Base-by-base conservation (phyloP, 2,113 vertebrate species). In the Rhinoptilus africanus region DNA sequence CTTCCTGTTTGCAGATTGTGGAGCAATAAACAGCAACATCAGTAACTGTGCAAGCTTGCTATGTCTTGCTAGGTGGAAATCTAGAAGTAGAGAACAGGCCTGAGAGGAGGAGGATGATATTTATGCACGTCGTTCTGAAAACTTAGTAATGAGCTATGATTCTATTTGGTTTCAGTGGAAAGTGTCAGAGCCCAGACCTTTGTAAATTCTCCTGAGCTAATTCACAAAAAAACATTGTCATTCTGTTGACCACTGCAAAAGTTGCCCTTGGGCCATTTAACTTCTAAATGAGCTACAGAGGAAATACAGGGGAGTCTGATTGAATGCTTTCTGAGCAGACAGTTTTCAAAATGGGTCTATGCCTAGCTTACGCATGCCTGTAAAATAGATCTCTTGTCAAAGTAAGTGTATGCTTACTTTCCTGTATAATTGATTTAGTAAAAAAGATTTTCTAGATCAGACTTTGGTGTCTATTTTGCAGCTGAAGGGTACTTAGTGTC, bases 1-100 rank as follows among this genome's bases (percentile, higher is more conserved):
- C 72, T 96, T 96, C 96, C 95, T 95, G 95, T 95, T 94, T 95
- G 91, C 57, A 81, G 86, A 89, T 47, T 79, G 67, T 72, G 56
- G 84, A 87, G 94, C 80, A 95, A 95, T 93, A 96, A 95, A 96
- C 92, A 93, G 93, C 60, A 87, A 89, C 80, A 78, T 69, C 81
- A 81, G 39, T 57, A 76, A 71, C 47, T 37, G 28, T 18, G 27
- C 10, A 66, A 62, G 71, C 77, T 80, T 82, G 27, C 20, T 82
- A 7, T 32, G 30, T 23, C 28, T 51, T 88, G 63, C 34, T 86
- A 28, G 71, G 8, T 73, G 22, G 12, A 39, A 86, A 78, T 62
- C n/a, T 63, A 89, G 24, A 63, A 34, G 20, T 4, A 53, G 27
- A 77, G 20, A 80, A 69, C 8, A 64, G 10, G 7, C 37, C 74